phyloP scores from a whole-genome alignment of 2,797 vertebrate species.

The Danio choprae region DNA sequence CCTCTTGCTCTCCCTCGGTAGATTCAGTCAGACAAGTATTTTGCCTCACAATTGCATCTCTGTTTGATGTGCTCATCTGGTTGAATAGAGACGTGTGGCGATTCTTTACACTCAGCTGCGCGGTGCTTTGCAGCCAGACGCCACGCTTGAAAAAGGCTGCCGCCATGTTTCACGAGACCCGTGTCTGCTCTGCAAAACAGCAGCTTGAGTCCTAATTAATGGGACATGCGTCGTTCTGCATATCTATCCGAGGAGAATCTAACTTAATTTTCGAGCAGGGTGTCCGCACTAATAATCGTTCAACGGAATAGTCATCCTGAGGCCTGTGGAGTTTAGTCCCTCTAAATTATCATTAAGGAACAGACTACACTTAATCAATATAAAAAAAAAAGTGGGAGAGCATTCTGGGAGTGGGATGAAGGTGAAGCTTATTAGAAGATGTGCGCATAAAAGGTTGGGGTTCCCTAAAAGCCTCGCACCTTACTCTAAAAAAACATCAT shows the following conservation, averaged over 20 bases:
- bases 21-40: constrained; percentile 57
- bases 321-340: constrained; percentile 57
- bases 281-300: constrained; percentile 62
- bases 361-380: constrained; percentile 62
- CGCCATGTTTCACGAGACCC: constrained; percentile 45
- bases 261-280: constrained; percentile 59
- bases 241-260: constrained; percentile 58
- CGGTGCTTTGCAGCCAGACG: constrained; percentile 49
- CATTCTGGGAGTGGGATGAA: not conserved
- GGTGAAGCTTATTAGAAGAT: constrained; percentile 35
- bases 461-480: not conserved
- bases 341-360: constrained; percentile 63
- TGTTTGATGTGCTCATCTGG: constrained; percentile 58
- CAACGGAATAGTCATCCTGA: constrained; percentile 53
- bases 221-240: constrained; percentile 60
- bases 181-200: constrained; percentile 54
- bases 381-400: constrained; percentile 20
- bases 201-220: constrained; percentile 65
- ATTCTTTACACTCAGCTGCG: constrained; percentile 55
- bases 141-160: constrained; percentile 50
- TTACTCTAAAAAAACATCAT: constrained; percentile 18
- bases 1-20: constrained; percentile 28
- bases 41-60: constrained; percentile 57
- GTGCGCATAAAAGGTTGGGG: not conserved
- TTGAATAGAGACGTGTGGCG: constrained; percentile 54